Percentiles rank a stretch among this genome's conserved stretches.
Conservation (phyloP, 2,797 vertebrate genomes). For the Sebastes steindachneri region DNA sequence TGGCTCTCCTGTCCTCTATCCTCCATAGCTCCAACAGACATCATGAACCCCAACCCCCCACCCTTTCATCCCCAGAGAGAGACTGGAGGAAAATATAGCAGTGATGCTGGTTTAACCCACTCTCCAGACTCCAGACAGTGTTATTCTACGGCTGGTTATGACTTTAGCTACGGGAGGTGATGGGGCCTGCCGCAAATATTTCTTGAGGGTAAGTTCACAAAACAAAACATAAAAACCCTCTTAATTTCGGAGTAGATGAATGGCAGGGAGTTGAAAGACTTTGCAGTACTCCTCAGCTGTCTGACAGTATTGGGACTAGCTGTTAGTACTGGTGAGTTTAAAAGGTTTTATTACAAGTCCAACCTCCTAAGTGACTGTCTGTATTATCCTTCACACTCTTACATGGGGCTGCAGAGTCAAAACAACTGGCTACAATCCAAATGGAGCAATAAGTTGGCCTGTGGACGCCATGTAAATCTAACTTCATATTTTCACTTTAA, state of each 20-base stretch:
- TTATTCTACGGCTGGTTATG: conserved; percentile 80
- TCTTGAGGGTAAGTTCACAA: conserved; percentile 77
- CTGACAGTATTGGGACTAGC: conserved; percentile 27
- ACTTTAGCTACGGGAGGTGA: conserved; percentile 78
- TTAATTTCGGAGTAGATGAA: conserved; percentile 69
- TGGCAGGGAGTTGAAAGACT: conserved; percentile 71
- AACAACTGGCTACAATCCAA: background rate
- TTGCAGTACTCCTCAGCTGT: conserved; percentile 53
- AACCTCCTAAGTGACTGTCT: conserved; percentile 8
- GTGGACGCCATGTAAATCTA: background rate
- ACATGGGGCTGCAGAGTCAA: background rate
- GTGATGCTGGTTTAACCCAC: conserved; percentile 76
- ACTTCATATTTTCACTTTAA: conserved; percentile 9
- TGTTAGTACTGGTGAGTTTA: conserved; percentile 57
- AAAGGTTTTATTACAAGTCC: conserved; percentile 51
- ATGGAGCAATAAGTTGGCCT: background rate
- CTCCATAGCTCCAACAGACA: conserved; percentile 58
- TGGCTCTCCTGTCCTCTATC: conserved; percentile 64
- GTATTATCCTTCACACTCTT: conserved; percentile 11
- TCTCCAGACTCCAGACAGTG: conserved; percentile 79
- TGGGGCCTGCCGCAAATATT: conserved; percentile 77
- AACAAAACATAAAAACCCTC: conserved; percentile 79
- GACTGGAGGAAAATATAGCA: conserved; percentile 61
- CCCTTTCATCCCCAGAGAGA: conserved; percentile 53
- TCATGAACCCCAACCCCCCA: conserved; percentile 2